These are phyloP conservation scores for Myotis yumanensis DNA, from an alignment of 2,113 vertebrate species.

Conservation along the genomic window DNA sequence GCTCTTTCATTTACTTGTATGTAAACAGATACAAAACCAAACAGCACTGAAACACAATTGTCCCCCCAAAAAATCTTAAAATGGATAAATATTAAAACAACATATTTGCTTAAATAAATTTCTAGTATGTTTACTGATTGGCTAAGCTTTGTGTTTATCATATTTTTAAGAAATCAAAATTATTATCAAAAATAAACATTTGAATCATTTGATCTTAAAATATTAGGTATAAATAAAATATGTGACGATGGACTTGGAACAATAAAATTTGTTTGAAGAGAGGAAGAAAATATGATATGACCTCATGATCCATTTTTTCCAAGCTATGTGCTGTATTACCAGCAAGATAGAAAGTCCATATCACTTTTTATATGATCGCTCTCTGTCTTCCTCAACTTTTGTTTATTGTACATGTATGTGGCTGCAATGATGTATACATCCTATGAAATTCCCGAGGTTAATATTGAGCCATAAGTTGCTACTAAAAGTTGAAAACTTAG, in stretches of 20 bases:
- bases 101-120: conserved; percentile 10
- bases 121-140: neutral
- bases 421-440: neutral
- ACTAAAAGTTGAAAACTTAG: conserved; percentile 15
- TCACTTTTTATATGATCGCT: neutral
- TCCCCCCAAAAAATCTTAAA: neutral
- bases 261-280: neutral
- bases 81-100: neutral
- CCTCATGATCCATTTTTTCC: neutral
- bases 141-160: neutral
- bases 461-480: neutral
- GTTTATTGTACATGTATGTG: neutral
- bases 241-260: neutral
- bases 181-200: neutral
- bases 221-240: neutral
- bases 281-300: neutral
- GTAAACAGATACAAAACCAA: neutral
- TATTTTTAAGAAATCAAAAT: conserved; percentile 23
- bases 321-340: neutral
- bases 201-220: neutral
- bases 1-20: neutral
- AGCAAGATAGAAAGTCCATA: neutral
- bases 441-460: neutral
- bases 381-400: neutral
- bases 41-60: neutral